Conservation (phyloP, 2,797 vertebrate species). For the Orientallactaga sibirica region DNA sequence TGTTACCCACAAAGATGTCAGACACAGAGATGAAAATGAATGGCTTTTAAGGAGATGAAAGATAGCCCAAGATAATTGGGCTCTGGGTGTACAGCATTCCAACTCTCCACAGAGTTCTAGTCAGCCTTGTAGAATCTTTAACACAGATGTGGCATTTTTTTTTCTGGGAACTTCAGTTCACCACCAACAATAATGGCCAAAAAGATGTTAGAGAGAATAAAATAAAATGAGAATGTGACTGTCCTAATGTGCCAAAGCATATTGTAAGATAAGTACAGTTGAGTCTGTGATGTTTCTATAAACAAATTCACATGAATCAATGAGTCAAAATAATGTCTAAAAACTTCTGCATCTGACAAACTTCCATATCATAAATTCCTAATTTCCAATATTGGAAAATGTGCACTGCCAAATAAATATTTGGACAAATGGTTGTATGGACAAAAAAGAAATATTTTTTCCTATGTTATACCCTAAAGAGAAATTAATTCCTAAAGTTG, state of each 20-base stretch:
- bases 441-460: background rate
- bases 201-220: background rate
- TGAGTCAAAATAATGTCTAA: background rate
- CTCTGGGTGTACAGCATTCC: background rate
- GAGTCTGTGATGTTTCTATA: background rate
- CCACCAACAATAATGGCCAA: background rate
- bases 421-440: background rate
- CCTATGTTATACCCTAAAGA: background rate
- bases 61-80: background rate
- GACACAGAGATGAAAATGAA: background rate
- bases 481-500: background rate
- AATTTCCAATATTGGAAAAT: background rate
- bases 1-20: background rate
- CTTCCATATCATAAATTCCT: background rate
- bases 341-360: background rate
- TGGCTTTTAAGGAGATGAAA: background rate
- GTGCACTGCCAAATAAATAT: background rate
- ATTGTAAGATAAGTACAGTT: background rate
- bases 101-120: background rate
- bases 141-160: background rate
- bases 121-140: background rate
- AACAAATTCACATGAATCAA: background rate
- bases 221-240: background rate
- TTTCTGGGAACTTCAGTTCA: background rate
- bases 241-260: no score